Percentiles rank a stretch among this genome's conserved stretches.
These are phyloP conservation scores for Sciurus niger DNA, from an alignment of 2,113 vertebrate genomes.

Conservation along the genomic window DNA sequence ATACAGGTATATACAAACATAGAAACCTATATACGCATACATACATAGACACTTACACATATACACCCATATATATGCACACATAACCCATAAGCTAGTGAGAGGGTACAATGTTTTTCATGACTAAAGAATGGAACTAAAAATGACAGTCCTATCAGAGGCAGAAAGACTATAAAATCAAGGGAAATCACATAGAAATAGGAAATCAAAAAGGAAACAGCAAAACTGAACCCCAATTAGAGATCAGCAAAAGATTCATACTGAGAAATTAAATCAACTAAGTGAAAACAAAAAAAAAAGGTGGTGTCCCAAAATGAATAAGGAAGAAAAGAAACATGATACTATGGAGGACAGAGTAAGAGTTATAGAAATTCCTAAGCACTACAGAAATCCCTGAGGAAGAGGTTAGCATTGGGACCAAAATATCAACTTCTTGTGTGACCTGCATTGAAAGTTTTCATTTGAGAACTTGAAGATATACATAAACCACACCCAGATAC, in stretches of 20 bases:
- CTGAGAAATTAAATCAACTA: not conserved
- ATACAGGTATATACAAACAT: not conserved
- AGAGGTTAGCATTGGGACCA: not conserved
- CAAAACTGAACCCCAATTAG: not conserved
- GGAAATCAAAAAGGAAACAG: not conserved
- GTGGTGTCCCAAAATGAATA: not conserved
- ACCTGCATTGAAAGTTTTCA: not conserved
- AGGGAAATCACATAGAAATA: not conserved
- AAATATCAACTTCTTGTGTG: not conserved
- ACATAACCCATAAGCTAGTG: not conserved
- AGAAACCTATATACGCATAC: rapidly evolving
- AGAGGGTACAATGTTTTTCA: not conserved
- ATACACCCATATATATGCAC: no score
- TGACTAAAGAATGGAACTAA: not conserved
- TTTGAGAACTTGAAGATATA: not conserved
- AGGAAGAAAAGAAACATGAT: not conserved
- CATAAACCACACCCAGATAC: not conserved
- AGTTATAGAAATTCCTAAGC: not conserved
- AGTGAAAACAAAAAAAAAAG: not conserved
- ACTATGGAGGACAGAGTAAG: not conserved
- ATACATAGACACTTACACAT: rapidly evolving
- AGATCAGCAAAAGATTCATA: not conserved
- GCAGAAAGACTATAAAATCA: not conserved
- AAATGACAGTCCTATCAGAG: not conserved
- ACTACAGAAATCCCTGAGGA: not conserved